These are phyloP conservation scores for Neoascia interrupta DNA, from an alignment of 2,888 invertebrate species.

Conservation along the genomic window DNA sequence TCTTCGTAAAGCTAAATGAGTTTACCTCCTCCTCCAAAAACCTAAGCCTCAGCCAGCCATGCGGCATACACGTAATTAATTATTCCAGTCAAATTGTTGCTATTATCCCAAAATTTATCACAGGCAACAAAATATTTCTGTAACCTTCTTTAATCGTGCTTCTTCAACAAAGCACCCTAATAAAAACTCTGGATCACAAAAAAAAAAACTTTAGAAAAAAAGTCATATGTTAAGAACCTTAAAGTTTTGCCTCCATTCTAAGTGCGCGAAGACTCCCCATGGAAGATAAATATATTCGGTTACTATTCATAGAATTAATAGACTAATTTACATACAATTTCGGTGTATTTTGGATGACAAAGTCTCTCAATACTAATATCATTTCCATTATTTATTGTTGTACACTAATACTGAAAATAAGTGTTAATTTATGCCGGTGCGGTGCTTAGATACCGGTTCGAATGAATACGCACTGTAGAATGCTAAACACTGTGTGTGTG, in stretches of 20 bases:
- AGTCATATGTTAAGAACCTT: not conserved
- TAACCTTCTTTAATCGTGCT: too few relatives aligned
- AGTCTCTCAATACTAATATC: conserved; percentile 17
- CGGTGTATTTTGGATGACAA: conserved; percentile 45
- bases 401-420: conserved; percentile 36
- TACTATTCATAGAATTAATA: conserved; percentile 31
- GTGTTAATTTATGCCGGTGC: conserved; percentile 57
- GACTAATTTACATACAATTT: conserved; percentile 55
- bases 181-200: not conserved
- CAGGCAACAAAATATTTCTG: conserved; percentile 43
- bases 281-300: conserved; percentile 15
- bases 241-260: conserved; percentile 16
- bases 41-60: too few relatives aligned
- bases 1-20: too few relatives aligned
- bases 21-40: too few relatives aligned
- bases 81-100: conserved; percentile 39
- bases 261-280: conserved; percentile 28
- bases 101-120: conserved; percentile 57
- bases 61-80: too few relatives aligned
- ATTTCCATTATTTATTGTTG: conserved; percentile 41
- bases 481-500: conserved; percentile 37
- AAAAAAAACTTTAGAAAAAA: not conserved
- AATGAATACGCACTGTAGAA: conserved; percentile 11
- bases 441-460: conserved; percentile 7
- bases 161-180: not conserved